Evolutionary conservation across 2,888 invertebrate species (phyloP).

Genomic region (Omphaloscelis lunosa): DNA sequence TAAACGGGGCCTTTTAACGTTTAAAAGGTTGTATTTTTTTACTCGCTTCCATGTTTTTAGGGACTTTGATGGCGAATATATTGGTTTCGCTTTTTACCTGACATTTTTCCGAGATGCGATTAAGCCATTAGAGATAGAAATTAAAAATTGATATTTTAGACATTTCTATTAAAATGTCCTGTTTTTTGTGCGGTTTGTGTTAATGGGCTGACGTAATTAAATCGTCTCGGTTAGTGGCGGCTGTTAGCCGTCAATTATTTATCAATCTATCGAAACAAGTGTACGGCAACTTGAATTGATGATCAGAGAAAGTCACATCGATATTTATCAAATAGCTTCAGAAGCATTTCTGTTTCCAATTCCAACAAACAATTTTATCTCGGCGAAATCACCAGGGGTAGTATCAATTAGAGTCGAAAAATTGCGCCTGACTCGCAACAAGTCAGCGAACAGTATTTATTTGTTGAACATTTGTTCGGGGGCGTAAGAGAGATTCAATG

Average conservation of each 20-base stretch:
- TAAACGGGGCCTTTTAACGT: slow-evolving; percentile 90
- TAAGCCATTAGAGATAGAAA: slow-evolving; percentile 78
- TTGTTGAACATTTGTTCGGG: slow-evolving; percentile 86
- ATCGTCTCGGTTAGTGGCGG: slow-evolving; percentile 20
- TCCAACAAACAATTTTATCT: slow-evolving; percentile 53
- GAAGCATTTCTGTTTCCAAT: slow-evolving; percentile 18
- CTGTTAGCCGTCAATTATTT: slow-evolving; percentile 20
- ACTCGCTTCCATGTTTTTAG: slow-evolving; percentile 84
- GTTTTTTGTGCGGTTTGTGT: slow-evolving; percentile 42
- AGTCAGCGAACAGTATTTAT: slow-evolving; percentile 85
- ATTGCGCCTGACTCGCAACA: slow-evolving; percentile 60
- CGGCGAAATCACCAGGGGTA: slow-evolving; percentile 48
- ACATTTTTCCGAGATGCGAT: slow-evolving; percentile 83
- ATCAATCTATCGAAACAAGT: slow-evolving; percentile 28
- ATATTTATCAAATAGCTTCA: slow-evolving; percentile 20
- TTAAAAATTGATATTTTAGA: slow-evolving; percentile 69
- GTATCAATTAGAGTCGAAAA: slow-evolving; percentile 61
- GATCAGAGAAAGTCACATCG: slow-evolving; percentile 5
- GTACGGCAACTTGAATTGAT: slow-evolving; percentile 16
- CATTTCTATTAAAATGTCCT: slow-evolving; percentile 43
- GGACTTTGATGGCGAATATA: slow-evolving; percentile 85
- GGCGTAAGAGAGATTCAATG: slow-evolving; percentile 88
- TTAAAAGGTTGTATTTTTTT: slow-evolving; percentile 87
- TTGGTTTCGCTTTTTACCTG: slow-evolving; percentile 85
- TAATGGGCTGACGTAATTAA: slow-evolving; percentile 21